Evolutionary conservation across 2,797 vertebrate species (phyloP).

Genomic region (Chlorospingus semifuscus): DNA sequence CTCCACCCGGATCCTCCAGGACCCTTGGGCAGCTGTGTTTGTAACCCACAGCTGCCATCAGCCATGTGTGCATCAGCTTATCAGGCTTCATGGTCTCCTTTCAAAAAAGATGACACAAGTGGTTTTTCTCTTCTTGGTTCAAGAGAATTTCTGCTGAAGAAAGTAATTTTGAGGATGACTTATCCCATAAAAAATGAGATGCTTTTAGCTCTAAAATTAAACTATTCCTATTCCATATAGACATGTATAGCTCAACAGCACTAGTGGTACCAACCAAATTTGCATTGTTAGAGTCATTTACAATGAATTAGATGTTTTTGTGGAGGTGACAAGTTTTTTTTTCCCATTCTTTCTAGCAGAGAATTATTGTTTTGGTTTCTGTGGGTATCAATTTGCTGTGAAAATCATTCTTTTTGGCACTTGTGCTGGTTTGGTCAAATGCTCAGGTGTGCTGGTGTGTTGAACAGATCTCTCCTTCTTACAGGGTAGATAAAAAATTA

Average conservation of each 20-base stretch:
- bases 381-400: neutral
- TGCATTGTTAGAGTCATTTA: neutral
- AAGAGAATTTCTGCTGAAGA: neutral
- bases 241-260: neutral
- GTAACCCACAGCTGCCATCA: neutral
- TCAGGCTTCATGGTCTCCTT: rapidly evolving
- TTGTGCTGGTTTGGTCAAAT: neutral
- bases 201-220: neutral
- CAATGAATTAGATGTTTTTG: neutral
- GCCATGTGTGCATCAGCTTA: neutral
- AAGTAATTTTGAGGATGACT: neutral
- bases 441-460: neutral
- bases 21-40: neutral
- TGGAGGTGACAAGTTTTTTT: neutral
- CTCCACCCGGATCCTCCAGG: neutral
- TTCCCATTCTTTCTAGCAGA: neutral
- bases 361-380: neutral
- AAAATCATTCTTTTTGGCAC: neutral
- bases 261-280: neutral
- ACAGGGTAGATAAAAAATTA: neutral
- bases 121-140: neutral
- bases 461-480: neutral
- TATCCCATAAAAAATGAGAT: neutral
- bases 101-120: neutral
- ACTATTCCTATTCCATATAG: neutral